Evolutionary conservation across 2,797 vertebrate genomes (phyloP).

Genomic region (Xiphorhynchus erythropygius): DNA sequence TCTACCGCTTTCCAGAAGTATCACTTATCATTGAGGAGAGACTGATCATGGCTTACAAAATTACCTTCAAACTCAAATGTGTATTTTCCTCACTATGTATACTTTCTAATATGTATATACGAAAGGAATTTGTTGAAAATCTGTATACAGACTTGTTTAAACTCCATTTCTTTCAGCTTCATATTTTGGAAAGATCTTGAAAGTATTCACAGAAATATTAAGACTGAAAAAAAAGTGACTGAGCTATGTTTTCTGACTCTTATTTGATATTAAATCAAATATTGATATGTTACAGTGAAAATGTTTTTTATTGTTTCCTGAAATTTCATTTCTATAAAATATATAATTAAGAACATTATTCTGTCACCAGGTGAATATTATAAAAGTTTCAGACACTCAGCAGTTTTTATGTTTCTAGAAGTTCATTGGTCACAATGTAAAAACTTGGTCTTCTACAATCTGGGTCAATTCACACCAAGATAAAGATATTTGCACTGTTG

Average conservation of each 20-base stretch:
- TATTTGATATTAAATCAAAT: conserved; percentile 11
- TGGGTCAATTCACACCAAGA: conserved; percentile 35
- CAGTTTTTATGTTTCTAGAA: neutral
- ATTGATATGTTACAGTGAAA: neutral
- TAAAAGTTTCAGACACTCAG: neutral
- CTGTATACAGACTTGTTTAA: neutral
- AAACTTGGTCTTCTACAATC: conserved; percentile 1
- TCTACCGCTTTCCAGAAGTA: neutral
- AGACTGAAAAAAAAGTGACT: neutral
- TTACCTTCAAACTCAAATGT: neutral
- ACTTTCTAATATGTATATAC: neutral
- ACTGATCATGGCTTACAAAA: neutral
- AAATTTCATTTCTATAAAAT: neutral
- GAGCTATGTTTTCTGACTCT: conserved; percentile 7
- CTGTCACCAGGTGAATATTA: neutral
- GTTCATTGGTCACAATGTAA: neutral
- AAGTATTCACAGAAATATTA: neutral
- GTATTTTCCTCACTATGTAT: neutral
- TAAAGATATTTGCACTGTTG: conserved; percentile 44
- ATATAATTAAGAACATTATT: neutral
- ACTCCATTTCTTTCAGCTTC: neutral
- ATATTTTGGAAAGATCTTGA: neutral
- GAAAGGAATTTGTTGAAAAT: neutral
- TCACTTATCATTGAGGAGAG: neutral
- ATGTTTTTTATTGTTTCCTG: neutral